A percentile compares a stretch with the other conserved stretches of the same genome.
Conservation (phyloP, 2,888 invertebrate species). For the Chouioia cunea region DNA sequence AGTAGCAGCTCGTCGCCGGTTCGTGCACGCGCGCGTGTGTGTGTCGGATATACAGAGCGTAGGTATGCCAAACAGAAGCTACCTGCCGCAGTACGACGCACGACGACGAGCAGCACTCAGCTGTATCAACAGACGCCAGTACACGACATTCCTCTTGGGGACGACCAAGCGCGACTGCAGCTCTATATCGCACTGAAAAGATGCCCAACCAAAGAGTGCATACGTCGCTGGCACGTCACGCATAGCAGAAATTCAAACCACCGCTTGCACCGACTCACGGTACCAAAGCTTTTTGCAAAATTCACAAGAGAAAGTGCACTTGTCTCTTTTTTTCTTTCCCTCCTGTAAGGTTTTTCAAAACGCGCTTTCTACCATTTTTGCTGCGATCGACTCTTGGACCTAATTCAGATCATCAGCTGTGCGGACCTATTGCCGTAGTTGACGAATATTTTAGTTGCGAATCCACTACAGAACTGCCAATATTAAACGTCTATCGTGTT, state of each 20-base stretch:
- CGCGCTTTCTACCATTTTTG: too few species aligned
- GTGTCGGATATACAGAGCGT: conserved; percentile 42
- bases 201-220: conserved; percentile 10
- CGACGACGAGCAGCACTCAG: conserved; percentile 65
- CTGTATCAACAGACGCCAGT: conserved; percentile 68
- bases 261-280: too few species aligned
- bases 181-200: neutral
- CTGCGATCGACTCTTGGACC: too few species aligned
- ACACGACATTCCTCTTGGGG: conserved; percentile 61
- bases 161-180: conserved; percentile 1
- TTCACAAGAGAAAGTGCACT: conserved; percentile 8
- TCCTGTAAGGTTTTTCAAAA: too few species aligned
- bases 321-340: too few species aligned
- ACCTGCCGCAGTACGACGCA: conserved; percentile 58
- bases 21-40: conserved; percentile 32
- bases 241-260: too few species aligned
- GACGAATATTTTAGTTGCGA: too few species aligned
- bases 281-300: conserved; percentile 13
- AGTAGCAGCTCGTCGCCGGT: neutral
- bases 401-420: too few species aligned
- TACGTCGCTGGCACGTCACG: too few species aligned
- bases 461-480: too few species aligned
- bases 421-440: too few species aligned
- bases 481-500: too few species aligned
- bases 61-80: conserved; percentile 68